phyloP scores from a whole-genome alignment of 2,888 invertebrate genomes.

The Scelioninae gen. 1 region DNA sequence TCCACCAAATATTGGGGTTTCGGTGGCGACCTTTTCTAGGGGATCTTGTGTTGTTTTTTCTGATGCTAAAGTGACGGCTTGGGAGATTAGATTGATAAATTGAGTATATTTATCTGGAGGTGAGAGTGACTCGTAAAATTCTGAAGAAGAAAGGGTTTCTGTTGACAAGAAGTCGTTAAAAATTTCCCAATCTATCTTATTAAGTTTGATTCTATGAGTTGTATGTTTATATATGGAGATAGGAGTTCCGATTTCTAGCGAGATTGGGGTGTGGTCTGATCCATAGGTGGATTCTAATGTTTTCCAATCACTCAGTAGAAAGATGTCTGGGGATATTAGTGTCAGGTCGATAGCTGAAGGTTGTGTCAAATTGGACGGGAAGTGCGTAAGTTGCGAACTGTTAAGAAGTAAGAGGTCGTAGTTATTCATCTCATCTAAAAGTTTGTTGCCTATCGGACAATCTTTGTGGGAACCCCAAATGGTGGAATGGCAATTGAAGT shows the following conservation, averaged over 20 bases:
- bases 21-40: neutral
- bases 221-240: neutral
- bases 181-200: constrained; percentile 18
- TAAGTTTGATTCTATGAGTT: constrained; percentile 16
- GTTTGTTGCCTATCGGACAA: neutral
- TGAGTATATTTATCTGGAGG: constrained; percentile 12
- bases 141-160: neutral
- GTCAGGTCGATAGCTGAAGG: constrained; percentile 24
- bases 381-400: neutral
- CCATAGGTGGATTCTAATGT: neutral
- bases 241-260: neutral
- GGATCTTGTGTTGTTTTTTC: constrained; percentile 4
- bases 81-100: constrained; percentile 5
- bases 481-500: too few species aligned
- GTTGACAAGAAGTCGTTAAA: neutral
- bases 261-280: neutral
- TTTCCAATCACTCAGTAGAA: neutral
- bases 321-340: neutral
- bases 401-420: neutral
- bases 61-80: neutral
- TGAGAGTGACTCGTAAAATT: neutral
- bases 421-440: neutral
- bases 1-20: constrained; percentile 22
- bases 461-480: too few species aligned
- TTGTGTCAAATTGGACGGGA: neutral